Base-by-base conservation (phyloP, 2,113 vertebrate genomes). In the Phaethon lepturus region DNA sequence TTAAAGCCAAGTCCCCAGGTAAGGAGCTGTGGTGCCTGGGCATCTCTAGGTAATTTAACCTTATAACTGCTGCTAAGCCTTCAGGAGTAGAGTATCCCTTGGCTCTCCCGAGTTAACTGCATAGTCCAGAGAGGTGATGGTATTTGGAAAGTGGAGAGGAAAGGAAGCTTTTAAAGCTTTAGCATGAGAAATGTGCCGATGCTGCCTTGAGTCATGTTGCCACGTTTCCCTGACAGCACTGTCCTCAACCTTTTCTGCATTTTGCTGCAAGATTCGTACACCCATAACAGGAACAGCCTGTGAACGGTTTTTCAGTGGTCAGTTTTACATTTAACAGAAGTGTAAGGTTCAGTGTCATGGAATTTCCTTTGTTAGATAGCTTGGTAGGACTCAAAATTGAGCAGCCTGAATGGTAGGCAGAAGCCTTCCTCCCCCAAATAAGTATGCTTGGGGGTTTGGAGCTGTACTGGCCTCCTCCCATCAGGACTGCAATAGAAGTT, bases 251-350 rank as follows among this genome's bases (percentile, higher is more conserved):
- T 64, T 80, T 73, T 77, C 79, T 68, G 59, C 11, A 9, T 76
- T 93, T 52, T 2, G 8, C 76, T 49, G 52, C 35, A 29, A 26
- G 47, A 28, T 71, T 79, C 4, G 1, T 35, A 26, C 29, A 35
- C 11, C 62, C 17, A 0, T 23, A 69, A 49, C 25, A 75, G 74
- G 29, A 93, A 22, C 31, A 38, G 76, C 28, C 59, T 52, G 28
- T 44, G 23, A 44, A 14, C 49, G 18, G 6, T 38, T 77, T 71
- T 88, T 44, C 55, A 47, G 64, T 16, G 14, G 31, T 88, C 72
- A 47, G 72, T 92, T 96, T 95, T 87, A 72, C 93, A 60, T 93
- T 93, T 93, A 95, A 89, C 79, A 56, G 64, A 84, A 85, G 92
- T 52, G 42, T 93, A 80, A 93, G 95, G 94, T 94, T 95, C 95